These are phyloP conservation scores for Manis pentadactyla DNA, from an alignment of 2,797 vertebrate genomes.

Conservation along the genomic window DNA sequence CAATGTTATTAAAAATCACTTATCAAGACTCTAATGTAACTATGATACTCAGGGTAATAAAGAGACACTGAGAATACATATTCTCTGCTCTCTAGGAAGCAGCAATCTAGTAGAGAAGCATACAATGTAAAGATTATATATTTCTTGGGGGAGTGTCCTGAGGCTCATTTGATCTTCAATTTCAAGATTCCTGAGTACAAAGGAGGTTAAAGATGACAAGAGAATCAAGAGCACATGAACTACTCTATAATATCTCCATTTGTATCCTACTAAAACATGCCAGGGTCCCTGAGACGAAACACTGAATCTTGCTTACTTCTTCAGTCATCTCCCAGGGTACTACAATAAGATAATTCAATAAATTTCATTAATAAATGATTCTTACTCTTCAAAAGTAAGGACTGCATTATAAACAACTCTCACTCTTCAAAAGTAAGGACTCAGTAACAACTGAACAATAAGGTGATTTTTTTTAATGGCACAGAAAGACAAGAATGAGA, in stretches of 20 bases:
- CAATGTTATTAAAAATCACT: slow-evolving; percentile 32
- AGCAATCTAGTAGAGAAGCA: background rate
- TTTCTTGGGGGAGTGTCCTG: background rate
- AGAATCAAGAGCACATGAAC: background rate
- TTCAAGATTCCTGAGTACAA: background rate
- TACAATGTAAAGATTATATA: background rate
- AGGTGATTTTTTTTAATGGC: background rate
- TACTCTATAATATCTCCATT: background rate
- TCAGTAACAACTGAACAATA: background rate
- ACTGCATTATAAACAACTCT: background rate
- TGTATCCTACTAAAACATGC: background rate
- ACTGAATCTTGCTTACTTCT: background rate
- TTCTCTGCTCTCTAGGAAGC: background rate
- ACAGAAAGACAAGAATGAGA: background rate
- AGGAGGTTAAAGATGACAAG: background rate
- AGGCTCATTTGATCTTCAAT: background rate
- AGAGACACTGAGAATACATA: background rate
- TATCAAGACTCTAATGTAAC: slow-evolving; percentile 9
- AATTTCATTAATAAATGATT: background rate
- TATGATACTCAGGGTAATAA: background rate
- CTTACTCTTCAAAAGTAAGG: background rate
- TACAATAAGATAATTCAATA: background rate
- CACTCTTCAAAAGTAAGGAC: background rate
- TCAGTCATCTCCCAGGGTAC: background rate
- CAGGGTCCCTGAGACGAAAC: background rate